These are phyloP conservation scores for Catharus fuscescens DNA, from an alignment of 2,113 vertebrate species.

Conservation along the genomic window DNA sequence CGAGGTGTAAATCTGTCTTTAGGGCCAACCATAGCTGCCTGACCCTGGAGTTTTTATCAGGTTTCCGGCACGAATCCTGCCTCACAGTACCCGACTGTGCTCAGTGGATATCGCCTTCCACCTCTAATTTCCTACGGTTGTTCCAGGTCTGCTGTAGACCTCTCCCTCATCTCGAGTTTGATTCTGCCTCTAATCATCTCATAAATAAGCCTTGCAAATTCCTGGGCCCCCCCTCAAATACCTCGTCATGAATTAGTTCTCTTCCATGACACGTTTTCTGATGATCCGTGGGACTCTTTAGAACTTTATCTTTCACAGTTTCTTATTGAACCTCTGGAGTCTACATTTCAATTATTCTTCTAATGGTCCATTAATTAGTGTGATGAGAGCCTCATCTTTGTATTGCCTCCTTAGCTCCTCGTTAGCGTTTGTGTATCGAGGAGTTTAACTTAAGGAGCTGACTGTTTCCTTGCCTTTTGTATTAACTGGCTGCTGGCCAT, in stretches of 20 bases:
- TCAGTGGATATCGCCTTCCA: not conserved
- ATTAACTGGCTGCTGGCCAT: rapidly evolving
- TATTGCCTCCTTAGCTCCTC: not conserved
- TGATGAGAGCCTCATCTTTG: not conserved
- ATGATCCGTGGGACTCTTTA: not conserved
- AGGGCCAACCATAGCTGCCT: not conserved
- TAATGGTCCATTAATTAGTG: not conserved
- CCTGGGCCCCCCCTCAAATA: not conserved
- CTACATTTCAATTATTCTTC: not conserved
- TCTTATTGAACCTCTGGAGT: not conserved
- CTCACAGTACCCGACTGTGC: no score
- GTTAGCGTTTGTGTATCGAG: rapidly evolving
- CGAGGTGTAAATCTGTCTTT: not conserved
- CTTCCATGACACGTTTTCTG: not conserved
- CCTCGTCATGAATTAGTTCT: not conserved
- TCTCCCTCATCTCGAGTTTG: not conserved
- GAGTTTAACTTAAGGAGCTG: not conserved
- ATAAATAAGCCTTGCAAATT: not conserved
- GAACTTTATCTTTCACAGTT: not conserved
- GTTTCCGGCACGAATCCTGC: rapidly evolving
- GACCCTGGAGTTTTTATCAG: rapidly evolving
- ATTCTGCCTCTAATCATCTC: not conserved
- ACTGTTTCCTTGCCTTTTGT: not conserved
- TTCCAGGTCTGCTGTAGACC: not conserved
- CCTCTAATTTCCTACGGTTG: rapidly evolving